Base-by-base conservation (phyloP, 2,888 invertebrate genomes). In the Nomada ruficornis region DNA sequence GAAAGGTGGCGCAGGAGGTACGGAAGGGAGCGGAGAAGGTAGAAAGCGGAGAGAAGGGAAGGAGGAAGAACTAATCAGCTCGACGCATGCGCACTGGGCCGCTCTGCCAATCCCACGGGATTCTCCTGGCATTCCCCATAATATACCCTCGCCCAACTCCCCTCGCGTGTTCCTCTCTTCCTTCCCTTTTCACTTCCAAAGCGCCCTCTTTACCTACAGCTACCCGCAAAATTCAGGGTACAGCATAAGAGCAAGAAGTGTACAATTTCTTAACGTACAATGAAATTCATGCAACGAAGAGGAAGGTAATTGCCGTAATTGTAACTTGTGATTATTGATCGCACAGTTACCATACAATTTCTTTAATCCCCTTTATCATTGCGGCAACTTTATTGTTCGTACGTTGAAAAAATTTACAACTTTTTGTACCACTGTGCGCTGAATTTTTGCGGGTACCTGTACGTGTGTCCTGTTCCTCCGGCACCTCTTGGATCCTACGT, bases 71-170 rank as follows among this genome's bases (percentile, higher is more conserved):
- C 93, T 93, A 93, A 93, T 93, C 93, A 93, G 93, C 90, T 89
- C 87, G 90, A 91, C 93, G 92, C 93, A 91, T 89, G 93, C 92
- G 93, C 91, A 84, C 84, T 85, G 90, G 92, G 90, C 91, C 90
- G 87, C 89, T 86, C 86, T 78, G 72, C 57, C 59, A 81, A 80
- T 91, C 93, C 91, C 93, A 85, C 75, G 92, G 90, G 93, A 91
- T 90, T 92, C 89, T 88, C 90, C 91, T 90, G 90, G 91, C 92
- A 90, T 92, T 92, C 91, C 89, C 92, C 90, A 91, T 91, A 91
- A 91, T 92, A 90, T 90, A 90, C 89, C 89, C 85, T 82, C 83
- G 11, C 47, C 47, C 47, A 72, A 65, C 83, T 73, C 83, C 89
- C 89, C 82, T 84, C 85, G 80, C 88, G 83, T 79, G 76, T 68